These are phyloP conservation scores for Antheraea yamamai DNA, from an alignment of 2,888 invertebrate genomes.

Conservation along the genomic window DNA sequence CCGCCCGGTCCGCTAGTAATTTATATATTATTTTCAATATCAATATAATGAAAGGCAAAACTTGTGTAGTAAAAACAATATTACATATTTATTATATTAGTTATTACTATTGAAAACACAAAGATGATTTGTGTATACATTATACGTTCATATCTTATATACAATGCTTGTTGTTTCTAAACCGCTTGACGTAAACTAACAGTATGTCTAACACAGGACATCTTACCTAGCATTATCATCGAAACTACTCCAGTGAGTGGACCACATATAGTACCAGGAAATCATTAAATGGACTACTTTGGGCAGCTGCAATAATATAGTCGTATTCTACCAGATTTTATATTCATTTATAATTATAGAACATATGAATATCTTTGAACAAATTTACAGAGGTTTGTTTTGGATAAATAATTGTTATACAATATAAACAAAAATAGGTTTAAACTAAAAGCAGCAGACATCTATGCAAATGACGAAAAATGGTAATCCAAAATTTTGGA, in stretches of 20 bases:
- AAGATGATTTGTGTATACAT: neutral
- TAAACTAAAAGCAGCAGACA: neutral
- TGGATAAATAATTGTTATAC: neutral
- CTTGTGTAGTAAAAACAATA: too few relatives aligned
- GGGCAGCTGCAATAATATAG: neutral
- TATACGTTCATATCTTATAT: neutral
- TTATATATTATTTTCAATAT: too few relatives aligned
- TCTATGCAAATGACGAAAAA: neutral
- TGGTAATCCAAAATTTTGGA: neutral
- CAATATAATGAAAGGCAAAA: too few relatives aligned
- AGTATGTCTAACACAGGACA: neutral
- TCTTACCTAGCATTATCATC: neutral
- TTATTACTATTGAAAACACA: too few relatives aligned
- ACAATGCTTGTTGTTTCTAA: neutral
- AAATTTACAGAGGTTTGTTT: neutral
- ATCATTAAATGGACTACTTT: neutral
- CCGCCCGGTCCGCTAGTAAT: too few relatives aligned
- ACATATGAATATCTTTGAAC: neutral
- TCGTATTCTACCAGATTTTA: neutral
- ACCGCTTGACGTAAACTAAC: conserved; percentile 3
- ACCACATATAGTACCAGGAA: neutral
- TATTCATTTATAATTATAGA: neutral
- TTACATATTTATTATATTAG: too few relatives aligned
- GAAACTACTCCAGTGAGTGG: neutral
- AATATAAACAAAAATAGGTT: neutral